phyloP scores from a whole-genome alignment of 2,113 vertebrate genomes.

The Morone saxatilis region DNA sequence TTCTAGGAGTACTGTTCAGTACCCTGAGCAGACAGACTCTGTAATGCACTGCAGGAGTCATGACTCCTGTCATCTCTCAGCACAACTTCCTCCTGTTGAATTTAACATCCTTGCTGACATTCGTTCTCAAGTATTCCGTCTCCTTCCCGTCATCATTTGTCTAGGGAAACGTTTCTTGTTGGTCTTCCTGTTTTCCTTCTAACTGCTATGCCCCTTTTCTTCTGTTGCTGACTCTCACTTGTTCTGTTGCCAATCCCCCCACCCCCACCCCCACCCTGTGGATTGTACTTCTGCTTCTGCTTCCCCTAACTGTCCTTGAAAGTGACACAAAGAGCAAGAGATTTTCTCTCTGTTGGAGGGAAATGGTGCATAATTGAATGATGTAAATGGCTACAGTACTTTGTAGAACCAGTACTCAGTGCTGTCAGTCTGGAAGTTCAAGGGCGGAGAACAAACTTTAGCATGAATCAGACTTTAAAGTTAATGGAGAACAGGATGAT shows the following conservation, averaged over 20 bases:
- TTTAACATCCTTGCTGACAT: constrained; percentile 56
- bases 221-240: constrained; percentile 33
- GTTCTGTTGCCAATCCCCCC: background rate
- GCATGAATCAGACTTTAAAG: constrained; percentile 6
- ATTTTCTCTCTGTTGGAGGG: constrained; percentile 24
- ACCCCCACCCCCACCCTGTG: background rate
- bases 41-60: constrained; percentile 42
- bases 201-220: constrained; percentile 3
- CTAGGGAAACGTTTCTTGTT: constrained; percentile 55
- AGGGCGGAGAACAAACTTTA: constrained; percentile 22
- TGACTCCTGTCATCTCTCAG: constrained; percentile 39
- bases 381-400: constrained; percentile 27
- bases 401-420: background rate
- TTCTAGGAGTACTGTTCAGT: constrained; percentile 40
- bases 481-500: constrained; percentile 48
- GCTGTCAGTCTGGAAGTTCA: constrained; percentile 35
- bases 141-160: constrained; percentile 36
- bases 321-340: background rate
- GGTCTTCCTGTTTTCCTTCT: constrained; percentile 68
- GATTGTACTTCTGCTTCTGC: constrained; percentile 44
- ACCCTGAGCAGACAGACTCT: constrained; percentile 8
- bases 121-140: constrained; percentile 20
- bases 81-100: constrained; percentile 40
- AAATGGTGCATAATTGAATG: constrained; percentile 43
- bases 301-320: constrained; percentile 28